A percentile compares a stretch with the other conserved stretches of the same genome.
Evolutionary conservation across 2,888 invertebrate species (phyloP).

Genomic region (Diloba caeruleocephala): DNA sequence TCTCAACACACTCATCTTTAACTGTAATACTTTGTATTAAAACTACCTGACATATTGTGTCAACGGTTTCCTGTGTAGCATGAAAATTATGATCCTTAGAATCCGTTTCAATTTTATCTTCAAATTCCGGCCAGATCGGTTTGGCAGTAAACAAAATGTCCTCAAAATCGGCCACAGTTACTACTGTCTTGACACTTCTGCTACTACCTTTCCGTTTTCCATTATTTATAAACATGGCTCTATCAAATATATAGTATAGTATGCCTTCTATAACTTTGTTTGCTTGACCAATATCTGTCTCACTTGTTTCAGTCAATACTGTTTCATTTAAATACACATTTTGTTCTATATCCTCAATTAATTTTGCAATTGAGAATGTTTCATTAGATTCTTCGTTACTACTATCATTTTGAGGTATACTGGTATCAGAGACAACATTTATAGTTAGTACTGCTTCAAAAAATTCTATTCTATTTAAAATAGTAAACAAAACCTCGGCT

Average conservation of each 20-base stretch:
- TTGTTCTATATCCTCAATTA: conserved; percentile 72
- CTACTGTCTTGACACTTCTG: conserved; percentile 64
- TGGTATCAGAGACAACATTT: conserved; percentile 1
- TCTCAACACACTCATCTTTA: background rate
- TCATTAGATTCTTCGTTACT: conserved; percentile 37
- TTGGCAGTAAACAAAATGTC: conserved; percentile 78
- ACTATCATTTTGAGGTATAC: background rate
- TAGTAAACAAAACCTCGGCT: conserved; percentile 67
- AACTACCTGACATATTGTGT: conserved; percentile 8
- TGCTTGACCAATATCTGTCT: conserved; percentile 59
- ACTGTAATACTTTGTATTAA: background rate
- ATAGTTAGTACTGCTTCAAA: conserved; percentile 17
- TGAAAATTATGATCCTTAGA: no score
- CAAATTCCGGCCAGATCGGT: conserved; percentile 58
- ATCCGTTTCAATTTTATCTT: conserved; percentile 14
- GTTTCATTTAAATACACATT: conserved; percentile 67
- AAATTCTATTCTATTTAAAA: conserved; percentile 69
- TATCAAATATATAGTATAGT: conserved; percentile 76
- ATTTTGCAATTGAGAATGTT: conserved; percentile 75
- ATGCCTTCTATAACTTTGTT: conserved; percentile 76
- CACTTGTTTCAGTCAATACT: conserved; percentile 68
- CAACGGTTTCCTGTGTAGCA: conserved; percentile 24
- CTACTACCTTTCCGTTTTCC: conserved; percentile 61
- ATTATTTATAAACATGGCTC: conserved; percentile 59
- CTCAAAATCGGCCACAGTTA: conserved; percentile 79